phyloP scores from a whole-genome alignment of 2,113 vertebrate genomes.

The Catharus fuscescens region DNA sequence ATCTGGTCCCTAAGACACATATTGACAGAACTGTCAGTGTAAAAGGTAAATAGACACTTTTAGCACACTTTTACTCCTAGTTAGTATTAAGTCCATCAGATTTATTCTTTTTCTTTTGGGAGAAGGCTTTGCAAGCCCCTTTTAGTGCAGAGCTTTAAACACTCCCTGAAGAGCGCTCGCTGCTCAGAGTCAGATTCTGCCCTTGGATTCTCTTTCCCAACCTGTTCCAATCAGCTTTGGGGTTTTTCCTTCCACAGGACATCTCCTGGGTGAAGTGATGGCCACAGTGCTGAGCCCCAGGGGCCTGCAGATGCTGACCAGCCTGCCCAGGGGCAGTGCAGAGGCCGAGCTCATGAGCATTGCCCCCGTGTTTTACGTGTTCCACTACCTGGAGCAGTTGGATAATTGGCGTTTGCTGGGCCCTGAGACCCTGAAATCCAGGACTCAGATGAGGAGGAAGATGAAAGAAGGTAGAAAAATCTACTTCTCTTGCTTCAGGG shows the following conservation, averaged over 20 bases:
- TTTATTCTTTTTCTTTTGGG: neutral
- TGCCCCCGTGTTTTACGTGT: slow-evolving; percentile 81
- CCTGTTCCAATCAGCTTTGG: neutral
- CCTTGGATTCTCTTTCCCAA: neutral
- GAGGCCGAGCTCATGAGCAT: slow-evolving; percentile 81
- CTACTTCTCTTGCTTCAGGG: neutral
- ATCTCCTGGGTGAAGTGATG: slow-evolving; percentile 82
- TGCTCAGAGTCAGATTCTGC: neutral
- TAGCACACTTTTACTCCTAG: neutral
- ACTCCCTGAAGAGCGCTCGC: neutral
- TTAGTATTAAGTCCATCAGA: neutral
- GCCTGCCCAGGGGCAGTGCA: slow-evolving; percentile 82
- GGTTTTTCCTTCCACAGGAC: slow-evolving; percentile 71
- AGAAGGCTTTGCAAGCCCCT: neutral
- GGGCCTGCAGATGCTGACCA: slow-evolving; percentile 73
- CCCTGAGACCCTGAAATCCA: slow-evolving; percentile 10
- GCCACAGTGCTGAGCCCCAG: slow-evolving; percentile 70
- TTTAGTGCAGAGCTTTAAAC: neutral
- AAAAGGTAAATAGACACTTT: slow-evolving; percentile 76
- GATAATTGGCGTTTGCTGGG: slow-evolving; percentile 79
- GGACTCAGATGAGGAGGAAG: slow-evolving; percentile 72
- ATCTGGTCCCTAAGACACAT: slow-evolving; percentile 85
- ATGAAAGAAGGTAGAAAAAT: slow-evolving; percentile 82
- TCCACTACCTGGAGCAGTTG: slow-evolving; percentile 82
- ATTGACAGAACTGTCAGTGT: slow-evolving; percentile 82